Base-by-base conservation (phyloP, 1,140 invertebrate species). In the Phthorimaea operculella region DNA sequence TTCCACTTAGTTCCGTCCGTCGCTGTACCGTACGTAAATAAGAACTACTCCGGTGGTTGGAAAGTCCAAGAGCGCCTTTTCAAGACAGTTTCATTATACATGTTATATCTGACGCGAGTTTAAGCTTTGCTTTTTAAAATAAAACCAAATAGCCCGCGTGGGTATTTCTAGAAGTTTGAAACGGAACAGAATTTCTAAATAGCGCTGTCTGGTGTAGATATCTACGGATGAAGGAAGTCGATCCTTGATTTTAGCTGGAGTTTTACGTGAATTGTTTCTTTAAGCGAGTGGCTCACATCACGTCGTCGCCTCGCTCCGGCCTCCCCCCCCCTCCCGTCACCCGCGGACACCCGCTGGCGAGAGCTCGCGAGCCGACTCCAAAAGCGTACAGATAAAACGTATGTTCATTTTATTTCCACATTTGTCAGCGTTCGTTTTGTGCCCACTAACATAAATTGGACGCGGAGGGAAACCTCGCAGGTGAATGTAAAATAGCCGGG, bases 391-490 rank as follows among this genome's bases (percentile, higher is more conserved):
- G 76, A 81, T 83, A 83, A 83, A 85, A 81, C 79, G 76, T 79
- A 76, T 80, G 80, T 81, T 83, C 79, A 81, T 84, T 84, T 84
- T 83, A 81, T 84, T 84, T 84, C 74, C 73, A 77, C 79, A 83
- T 84, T 84, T 84, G 81, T 84, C 81, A 84, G 79, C 79, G 74
- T 84, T 83, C 81, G 81, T 83, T 83, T 81, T 81, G 81, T 81
- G 76, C 81, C 76, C 78, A 83, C 79, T 84, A 84, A 84, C 81
- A 83, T 84, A 84, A 84, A 83, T 84, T 84, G 81, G 79, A 84
- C 79, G 78, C 68, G 75, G 79, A 83, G 79, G 79, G 76, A 81
- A 79, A 77, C 75, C 76, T 76, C 79, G 72, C 78, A 81, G 79
- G 79, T 83, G 79, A 83, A 84, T 84, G 78, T 83, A 81, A 81